A percentile compares a stretch with the other conserved stretches of the same genome.
phyloP scores from a whole-genome alignment of 2,113 vertebrate genomes.

The Rhinopomastus cyanomelas region DNA sequence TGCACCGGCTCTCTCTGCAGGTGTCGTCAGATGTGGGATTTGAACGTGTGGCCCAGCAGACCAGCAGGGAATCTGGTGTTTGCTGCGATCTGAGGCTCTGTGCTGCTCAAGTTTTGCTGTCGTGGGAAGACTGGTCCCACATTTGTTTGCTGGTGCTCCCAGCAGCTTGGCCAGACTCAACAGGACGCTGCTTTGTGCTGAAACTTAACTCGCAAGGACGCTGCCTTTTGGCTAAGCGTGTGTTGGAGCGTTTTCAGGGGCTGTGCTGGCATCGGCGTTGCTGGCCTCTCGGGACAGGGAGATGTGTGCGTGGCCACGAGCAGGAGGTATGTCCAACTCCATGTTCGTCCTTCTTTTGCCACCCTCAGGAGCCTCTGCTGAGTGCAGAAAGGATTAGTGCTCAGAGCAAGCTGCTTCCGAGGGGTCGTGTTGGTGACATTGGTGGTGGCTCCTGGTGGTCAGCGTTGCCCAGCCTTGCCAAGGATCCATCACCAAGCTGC shows the following conservation, averaged over 20 bases:
- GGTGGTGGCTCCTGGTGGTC: background rate
- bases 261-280: background rate
- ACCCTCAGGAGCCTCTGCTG: background rate
- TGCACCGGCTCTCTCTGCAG: background rate
- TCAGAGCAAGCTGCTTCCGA: fast-evolving
- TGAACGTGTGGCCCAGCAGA: background rate
- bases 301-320: background rate
- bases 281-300: background rate
- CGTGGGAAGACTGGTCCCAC: background rate
- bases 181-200: background rate
- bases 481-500: background rate
- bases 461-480: background rate
- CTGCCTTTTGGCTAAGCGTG: background rate
- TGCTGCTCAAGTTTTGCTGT: fast-evolving
- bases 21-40: background rate
- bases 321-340: background rate
- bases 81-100: background rate
- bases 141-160: background rate
- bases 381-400: background rate
- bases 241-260: background rate
- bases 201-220: background rate
- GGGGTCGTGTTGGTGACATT: background rate
- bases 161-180: background rate
- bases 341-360: background rate
- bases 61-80: background rate